Conservation (phyloP, 2,888 invertebrate species). For the Limulus polyphemus region DNA sequence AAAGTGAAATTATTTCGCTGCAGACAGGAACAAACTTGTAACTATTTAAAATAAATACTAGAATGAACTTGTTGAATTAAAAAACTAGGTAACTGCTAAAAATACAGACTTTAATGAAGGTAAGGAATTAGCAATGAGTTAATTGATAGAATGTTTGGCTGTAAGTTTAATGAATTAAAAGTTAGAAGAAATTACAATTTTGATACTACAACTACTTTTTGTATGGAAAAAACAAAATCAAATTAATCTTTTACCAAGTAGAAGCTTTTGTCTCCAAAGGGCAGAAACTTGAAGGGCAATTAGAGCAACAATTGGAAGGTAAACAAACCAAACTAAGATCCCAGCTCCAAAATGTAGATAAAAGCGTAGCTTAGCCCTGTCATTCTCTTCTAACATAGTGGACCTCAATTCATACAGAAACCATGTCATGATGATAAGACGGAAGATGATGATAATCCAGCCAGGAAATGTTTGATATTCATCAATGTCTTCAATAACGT, state of each 20-base stretch:
- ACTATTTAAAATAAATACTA: too few species aligned
- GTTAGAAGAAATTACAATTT: slow-evolving; percentile 1
- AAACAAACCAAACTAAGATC: slow-evolving; percentile 95
- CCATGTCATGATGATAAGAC: slow-evolving; percentile 77
- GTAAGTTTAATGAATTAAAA: slow-evolving; percentile 3
- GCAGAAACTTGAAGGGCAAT: slow-evolving; percentile 86
- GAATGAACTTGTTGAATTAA: too few species aligned
- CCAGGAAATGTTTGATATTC: slow-evolving; percentile 98
- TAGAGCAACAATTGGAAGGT: slow-evolving; percentile 84
- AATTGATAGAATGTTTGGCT: too few species aligned
- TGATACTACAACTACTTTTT: neutral
- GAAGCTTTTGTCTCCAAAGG: slow-evolving; percentile 86
- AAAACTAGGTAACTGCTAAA: too few species aligned
- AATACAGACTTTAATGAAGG: too few species aligned
- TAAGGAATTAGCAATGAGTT: too few species aligned
- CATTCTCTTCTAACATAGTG: slow-evolving; percentile 67
- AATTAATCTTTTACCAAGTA: slow-evolving; percentile 56
- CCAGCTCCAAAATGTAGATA: slow-evolving; percentile 93
- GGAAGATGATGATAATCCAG: slow-evolving; percentile 76
- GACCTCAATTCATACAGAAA: slow-evolving; percentile 59
- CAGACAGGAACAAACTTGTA: too few species aligned
- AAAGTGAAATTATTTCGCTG: too few species aligned
- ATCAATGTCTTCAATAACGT: slow-evolving; percentile 88
- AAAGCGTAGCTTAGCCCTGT: slow-evolving; percentile 74
- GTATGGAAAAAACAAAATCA: neutral